Percentiles rank a stretch among this genome's conserved stretches.
Evolutionary conservation across 2,888 invertebrate species (phyloP).

Genomic region (Chrysodeixis includens): DNA sequence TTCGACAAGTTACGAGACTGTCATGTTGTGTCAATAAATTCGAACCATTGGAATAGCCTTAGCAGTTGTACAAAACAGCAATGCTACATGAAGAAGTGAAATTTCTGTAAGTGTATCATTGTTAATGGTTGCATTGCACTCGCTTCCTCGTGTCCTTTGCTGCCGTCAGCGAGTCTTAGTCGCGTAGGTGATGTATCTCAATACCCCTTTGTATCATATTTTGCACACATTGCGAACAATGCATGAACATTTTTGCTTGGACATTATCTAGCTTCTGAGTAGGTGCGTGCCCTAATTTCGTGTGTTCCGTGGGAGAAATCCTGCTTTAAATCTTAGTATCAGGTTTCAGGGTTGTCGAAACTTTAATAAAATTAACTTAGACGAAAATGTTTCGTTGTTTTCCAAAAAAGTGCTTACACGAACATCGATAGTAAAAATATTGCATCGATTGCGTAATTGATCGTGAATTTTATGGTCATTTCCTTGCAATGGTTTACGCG

Average conservation of each 20-base stretch:
- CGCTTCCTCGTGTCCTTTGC: conserved; percentile 27
- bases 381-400: background rate
- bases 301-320: background rate
- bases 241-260: conserved; percentile 26
- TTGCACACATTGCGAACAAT: conserved; percentile 25
- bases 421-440: background rate
- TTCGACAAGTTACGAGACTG: too few species aligned
- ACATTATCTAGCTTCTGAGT: conserved; percentile 21
- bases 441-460: conserved; percentile 15
- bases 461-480: conserved; percentile 15
- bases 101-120: background rate
- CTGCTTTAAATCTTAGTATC: background rate
- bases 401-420: background rate
- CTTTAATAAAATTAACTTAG: too few species aligned
- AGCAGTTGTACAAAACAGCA: too few species aligned
- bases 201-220: conserved; percentile 22
- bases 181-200: conserved; percentile 35
- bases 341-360: conserved; percentile 1
- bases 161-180: conserved; percentile 24
- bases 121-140: background rate
- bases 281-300: background rate
- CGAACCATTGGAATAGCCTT: too few species aligned
- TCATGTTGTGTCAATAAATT: too few species aligned
- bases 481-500: conserved; percentile 11
- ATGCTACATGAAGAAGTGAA: too few species aligned